Percentiles rank a stretch among this genome's conserved stretches.
phyloP scores from a whole-genome alignment of 2,113 vertebrate species.

The Passer domesticus region DNA sequence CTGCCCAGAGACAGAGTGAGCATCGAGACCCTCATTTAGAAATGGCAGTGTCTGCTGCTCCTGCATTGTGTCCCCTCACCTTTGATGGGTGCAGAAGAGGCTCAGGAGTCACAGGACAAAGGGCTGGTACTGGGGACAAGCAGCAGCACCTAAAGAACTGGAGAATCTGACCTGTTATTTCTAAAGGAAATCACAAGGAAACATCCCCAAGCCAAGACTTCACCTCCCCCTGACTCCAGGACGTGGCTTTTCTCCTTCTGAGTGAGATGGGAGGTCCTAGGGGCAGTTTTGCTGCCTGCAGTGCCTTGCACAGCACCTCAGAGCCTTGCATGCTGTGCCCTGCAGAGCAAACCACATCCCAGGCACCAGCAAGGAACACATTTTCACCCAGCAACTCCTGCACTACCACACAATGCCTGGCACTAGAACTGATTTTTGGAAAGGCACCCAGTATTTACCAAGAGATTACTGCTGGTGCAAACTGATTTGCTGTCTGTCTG shows the following conservation, averaged over 20 bases:
- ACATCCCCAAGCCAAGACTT: not conserved
- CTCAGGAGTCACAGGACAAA: accelerated
- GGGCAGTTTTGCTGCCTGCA: not conserved
- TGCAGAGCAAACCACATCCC: not conserved
- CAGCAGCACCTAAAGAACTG: not conserved
- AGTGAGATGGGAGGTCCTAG: not conserved
- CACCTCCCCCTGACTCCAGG: not conserved
- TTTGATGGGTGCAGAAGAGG: not conserved
- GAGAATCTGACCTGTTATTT: not conserved
- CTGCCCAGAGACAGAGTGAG: not conserved
- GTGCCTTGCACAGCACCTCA: not conserved
- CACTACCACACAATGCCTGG: not conserved
- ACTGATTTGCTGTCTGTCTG: not conserved
- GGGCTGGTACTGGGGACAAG: not conserved
- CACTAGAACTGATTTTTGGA: not conserved
- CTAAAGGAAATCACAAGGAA: not conserved
- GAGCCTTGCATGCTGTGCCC: not conserved
- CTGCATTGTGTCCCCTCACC: not conserved
- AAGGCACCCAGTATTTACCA: not conserved
- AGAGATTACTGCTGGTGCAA: not conserved
- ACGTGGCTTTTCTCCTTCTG: not conserved
- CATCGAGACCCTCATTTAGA: not conserved
- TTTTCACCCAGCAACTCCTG: not conserved
- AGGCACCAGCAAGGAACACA: not conserved
- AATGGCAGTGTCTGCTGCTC: not conserved